Base-by-base conservation (phyloP, 2,113 vertebrate genomes). In the Todiramphus saurophagus region DNA sequence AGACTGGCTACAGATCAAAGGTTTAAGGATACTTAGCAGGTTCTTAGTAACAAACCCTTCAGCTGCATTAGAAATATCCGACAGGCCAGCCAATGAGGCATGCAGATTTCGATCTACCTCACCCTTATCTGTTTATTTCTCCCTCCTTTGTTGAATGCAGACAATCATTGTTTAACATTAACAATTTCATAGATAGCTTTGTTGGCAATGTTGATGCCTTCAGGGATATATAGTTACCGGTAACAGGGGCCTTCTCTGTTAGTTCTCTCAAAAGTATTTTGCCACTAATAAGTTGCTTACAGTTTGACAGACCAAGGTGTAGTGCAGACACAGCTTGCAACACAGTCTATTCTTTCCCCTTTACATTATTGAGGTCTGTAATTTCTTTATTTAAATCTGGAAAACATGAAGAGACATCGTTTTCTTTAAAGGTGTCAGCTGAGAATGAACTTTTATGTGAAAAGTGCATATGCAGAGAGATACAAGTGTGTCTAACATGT, bases 1-100 rank as follows among this genome's bases (percentile, higher is more conserved):
- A 98, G 93, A 96, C 93, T 55, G 58, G 87, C 97, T 97, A 95
- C 96, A 98, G 97, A 97, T 98, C 97, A 98, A 98, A 97, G 96
- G 95, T 97, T 98, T 98, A 96, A 93, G 94, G 78, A 97, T 94
- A 96, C 97, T 97, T 97, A 97, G 90, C 92, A 97, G 93, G 96
- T 95, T 97, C 97, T 95, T 92, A 91, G 94, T 90, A 97, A 97
- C 97, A 96, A 98, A 96, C 91, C 93, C 90, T 94, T 95, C 96
- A 84, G 83, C 75, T 72, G 93, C 92, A 96, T 97, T 97, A 97
- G 96, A 95, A 97, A 96, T 97, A 95, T 93, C 96, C 94, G 89
- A 94, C 95, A 96, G 96, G 95, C 96, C 63, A 53, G 93, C 94
- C 92, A 94, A 95, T 81, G 91, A 97, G 95, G 91, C 96, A 74